These are phyloP conservation scores for Hypselothyrea guttata DNA, from an alignment of 2,888 invertebrate species.

Conservation along the genomic window DNA sequence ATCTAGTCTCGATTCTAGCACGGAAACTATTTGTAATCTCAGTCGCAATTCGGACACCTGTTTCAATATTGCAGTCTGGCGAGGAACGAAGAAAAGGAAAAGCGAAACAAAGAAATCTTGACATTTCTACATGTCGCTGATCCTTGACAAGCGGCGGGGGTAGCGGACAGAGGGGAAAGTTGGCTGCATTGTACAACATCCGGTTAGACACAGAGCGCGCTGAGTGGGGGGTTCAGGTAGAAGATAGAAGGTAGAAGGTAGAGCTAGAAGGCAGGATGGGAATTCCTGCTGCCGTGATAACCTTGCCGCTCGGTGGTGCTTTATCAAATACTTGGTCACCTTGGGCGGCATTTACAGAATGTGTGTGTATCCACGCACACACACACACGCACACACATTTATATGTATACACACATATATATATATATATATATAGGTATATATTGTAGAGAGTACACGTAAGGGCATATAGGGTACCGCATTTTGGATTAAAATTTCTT, in stretches of 20 bases:
- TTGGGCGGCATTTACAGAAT: slow-evolving; percentile 72
- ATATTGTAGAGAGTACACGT: slow-evolving; percentile 8
- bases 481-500: slow-evolving; percentile 71
- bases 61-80: slow-evolving; percentile 69
- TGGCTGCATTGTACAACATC: slow-evolving; percentile 53
- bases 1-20: slow-evolving; percentile 24
- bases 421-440: not conserved
- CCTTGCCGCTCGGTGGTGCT: slow-evolving; percentile 68
- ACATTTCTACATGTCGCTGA: slow-evolving; percentile 44
- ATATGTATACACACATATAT: slow-evolving; percentile 16
- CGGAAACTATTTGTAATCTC: slow-evolving; percentile 59
- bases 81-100: too few relatives aligned
- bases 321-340: slow-evolving; percentile 72
- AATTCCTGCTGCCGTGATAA: slow-evolving; percentile 50
- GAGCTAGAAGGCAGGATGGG: slow-evolving; percentile 35
- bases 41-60: slow-evolving; percentile 67
- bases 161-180: slow-evolving; percentile 34
- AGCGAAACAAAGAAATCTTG: slow-evolving; percentile 42
- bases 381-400: slow-evolving; percentile 30
- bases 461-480: slow-evolving; percentile 57
- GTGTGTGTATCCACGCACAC: slow-evolving; percentile 62
- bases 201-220: slow-evolving; percentile 38
- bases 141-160: slow-evolving; percentile 25
- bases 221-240: slow-evolving; percentile 18
- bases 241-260: slow-evolving; percentile 34